phyloP scores from a whole-genome alignment of 1,140 invertebrate species.

The Leptopilina clavipes region DNA sequence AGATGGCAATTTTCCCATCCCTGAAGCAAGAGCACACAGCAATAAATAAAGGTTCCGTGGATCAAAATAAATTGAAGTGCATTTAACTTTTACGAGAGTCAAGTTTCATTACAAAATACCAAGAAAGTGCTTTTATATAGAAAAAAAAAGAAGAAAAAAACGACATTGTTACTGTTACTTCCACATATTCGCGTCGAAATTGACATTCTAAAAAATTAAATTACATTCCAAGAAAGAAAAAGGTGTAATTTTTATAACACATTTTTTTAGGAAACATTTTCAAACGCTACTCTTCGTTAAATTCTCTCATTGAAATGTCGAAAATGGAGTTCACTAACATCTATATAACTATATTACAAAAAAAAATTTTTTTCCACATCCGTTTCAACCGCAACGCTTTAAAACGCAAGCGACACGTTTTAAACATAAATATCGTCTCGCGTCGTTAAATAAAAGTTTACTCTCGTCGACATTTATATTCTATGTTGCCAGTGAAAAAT shows the following conservation, averaged over 20 bases:
- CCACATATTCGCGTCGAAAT: not conserved
- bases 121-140: not conserved
- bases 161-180: not conserved
- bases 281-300: not conserved
- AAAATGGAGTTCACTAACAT: not conserved
- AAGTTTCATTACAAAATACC: conserved; percentile 23
- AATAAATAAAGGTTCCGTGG: conserved; percentile 16
- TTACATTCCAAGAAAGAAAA: no score
- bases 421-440: conserved; percentile 45
- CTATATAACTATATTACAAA: not conserved
- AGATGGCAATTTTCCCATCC: conserved; percentile 20
- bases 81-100: conserved; percentile 25
- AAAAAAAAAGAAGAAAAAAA: not conserved
- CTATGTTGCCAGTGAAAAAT: conserved; percentile 7
- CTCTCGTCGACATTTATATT: conserved; percentile 28
- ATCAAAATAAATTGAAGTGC: conserved; percentile 28
- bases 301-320: not conserved
- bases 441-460: conserved; percentile 50
- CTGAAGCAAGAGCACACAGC: not conserved
- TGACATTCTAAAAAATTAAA: no score
- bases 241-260: no score
- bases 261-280: no score
- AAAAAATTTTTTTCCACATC: not conserved
- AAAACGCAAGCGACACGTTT: conserved; percentile 45
- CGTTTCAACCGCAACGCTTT: not conserved